Evolutionary conservation across 2,797 vertebrate genomes (phyloP).

Genomic region (Somateria mollissima): DNA sequence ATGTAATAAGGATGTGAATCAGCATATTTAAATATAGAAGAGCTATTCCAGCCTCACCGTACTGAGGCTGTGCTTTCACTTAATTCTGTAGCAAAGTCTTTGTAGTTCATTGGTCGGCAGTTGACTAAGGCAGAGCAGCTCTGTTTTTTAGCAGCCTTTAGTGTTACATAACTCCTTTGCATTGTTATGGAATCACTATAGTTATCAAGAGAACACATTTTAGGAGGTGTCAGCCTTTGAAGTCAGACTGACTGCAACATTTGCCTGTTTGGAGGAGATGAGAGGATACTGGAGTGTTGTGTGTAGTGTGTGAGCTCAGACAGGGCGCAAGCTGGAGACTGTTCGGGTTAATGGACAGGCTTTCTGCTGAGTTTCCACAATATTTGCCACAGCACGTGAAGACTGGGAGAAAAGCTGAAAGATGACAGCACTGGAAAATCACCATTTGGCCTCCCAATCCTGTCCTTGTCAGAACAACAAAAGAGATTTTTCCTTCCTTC

Average conservation of each 20-base stretch:
- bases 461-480: not conserved
- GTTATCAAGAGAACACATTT: not conserved
- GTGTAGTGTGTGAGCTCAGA: not conserved
- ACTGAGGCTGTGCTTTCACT: not conserved
- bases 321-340: not conserved
- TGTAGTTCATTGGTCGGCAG: no score
- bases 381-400: not conserved
- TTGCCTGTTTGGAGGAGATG: not conserved
- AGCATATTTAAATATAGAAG: not conserved
- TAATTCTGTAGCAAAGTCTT: not conserved
- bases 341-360: no score
- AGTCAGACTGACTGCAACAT: no score
- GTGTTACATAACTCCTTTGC: not conserved
- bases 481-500: not conserved
- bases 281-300: not conserved
- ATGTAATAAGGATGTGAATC: no score
- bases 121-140: not conserved
- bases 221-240: not conserved
- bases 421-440: not conserved
- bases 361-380: not conserved
- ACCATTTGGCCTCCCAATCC: no score
- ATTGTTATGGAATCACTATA: not conserved
- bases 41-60: not conserved
- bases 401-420: not conserved
- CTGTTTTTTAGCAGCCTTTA: not conserved